phyloP scores from a whole-genome alignment of 2,888 invertebrate species.

The Flexamia atlantica region DNA sequence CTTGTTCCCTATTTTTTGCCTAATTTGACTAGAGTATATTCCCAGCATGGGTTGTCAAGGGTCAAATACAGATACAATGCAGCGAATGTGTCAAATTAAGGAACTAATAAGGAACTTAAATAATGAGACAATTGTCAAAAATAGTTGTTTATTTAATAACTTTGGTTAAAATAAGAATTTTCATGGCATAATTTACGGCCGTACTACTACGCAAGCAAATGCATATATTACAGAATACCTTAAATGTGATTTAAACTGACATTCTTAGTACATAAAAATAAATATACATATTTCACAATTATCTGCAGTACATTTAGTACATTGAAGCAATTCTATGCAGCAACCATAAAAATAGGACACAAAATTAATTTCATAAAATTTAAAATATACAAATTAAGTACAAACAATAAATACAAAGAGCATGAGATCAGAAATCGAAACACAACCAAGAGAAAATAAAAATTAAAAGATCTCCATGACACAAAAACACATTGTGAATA shows the following conservation, averaged over 20 bases:
- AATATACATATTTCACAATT: slow-evolving; percentile 36
- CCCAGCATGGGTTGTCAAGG: too few species aligned
- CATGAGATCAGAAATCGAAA: slow-evolving; percentile 51
- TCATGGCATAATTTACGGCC: slow-evolving; percentile 29
- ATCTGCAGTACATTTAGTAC: background rate
- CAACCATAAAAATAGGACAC: slow-evolving; percentile 14
- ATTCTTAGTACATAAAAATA: slow-evolving; percentile 12
- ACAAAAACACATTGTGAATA: background rate
- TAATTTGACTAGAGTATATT: too few species aligned
- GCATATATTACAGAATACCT: background rate
- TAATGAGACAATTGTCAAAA: background rate
- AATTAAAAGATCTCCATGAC: too few species aligned
- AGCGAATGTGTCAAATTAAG: too few species aligned
- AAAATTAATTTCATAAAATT: slow-evolving; percentile 32
- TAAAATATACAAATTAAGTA: slow-evolving; percentile 39
- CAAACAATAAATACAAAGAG: slow-evolving; percentile 45
- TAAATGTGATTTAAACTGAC: background rate
- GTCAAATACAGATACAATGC: too few species aligned
- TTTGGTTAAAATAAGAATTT: slow-evolving; percentile 43
- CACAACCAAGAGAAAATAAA: slow-evolving; percentile 43
- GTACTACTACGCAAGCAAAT: slow-evolving; percentile 23
- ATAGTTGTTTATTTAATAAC: slow-evolving; percentile 20
- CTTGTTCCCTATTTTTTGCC: too few species aligned
- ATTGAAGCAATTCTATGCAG: background rate
- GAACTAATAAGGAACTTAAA: background rate